Evolutionary conservation across 1,140 invertebrate genomes (phyloP).

Genomic region (Hestina assimilis): DNA sequence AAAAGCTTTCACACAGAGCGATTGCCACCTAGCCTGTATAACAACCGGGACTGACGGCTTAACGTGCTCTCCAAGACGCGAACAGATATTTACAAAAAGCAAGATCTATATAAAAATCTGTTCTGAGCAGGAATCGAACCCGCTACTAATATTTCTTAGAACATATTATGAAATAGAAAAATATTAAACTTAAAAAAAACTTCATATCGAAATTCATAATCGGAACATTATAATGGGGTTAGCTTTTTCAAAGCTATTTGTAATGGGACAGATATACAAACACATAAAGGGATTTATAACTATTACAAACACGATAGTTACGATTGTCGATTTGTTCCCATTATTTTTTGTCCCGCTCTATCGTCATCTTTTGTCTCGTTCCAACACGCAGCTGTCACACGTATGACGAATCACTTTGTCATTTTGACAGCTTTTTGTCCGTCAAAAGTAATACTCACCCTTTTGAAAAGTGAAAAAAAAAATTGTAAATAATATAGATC

Average conservation of each 20-base stretch:
- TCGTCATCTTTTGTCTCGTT: slow-evolving; percentile 24
- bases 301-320: neutral
- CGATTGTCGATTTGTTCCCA: slow-evolving; percentile 15
- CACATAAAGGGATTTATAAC: neutral
- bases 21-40: no score
- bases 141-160: no score
- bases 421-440: slow-evolving; percentile 66
- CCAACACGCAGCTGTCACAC: slow-evolving; percentile 55
- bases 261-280: slow-evolving; percentile 4
- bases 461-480: slow-evolving; percentile 44
- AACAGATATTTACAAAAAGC: no score
- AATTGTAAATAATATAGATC: no score
- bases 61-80: no score
- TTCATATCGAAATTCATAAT: neutral
- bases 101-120: no score
- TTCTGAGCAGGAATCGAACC: no score
- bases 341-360: slow-evolving; percentile 22
- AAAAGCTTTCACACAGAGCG: no score
- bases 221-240: neutral
- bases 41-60: no score
- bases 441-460: slow-evolving; percentile 65
- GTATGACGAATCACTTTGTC: slow-evolving; percentile 72
- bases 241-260: neutral
- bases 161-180: no score
- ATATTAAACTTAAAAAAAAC: neutral